Evolutionary conservation across 2,113 vertebrate genomes (phyloP).

Genomic region (Lampris megalopsis): DNA sequence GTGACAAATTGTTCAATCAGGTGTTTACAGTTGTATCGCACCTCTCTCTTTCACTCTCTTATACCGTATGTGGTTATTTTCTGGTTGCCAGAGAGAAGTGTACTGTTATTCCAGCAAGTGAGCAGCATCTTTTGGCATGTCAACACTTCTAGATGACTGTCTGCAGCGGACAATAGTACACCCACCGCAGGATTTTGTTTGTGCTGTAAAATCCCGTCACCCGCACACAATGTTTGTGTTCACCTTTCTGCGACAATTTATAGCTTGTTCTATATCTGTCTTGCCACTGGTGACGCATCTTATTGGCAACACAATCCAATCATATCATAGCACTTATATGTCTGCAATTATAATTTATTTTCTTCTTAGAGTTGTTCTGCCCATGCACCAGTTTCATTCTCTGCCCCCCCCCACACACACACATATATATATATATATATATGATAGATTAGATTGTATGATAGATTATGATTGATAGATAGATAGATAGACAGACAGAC

Average conservation of each 20-base stretch:
- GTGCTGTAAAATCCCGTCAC: slow-evolving; percentile 52
- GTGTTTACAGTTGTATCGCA: slow-evolving; percentile 9
- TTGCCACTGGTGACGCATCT: slow-evolving; percentile 21
- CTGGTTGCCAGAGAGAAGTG: slow-evolving; percentile 21
- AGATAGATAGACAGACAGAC: no score
- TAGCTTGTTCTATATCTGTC: neutral
- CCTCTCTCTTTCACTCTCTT: neutral
- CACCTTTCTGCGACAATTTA: slow-evolving; percentile 1
- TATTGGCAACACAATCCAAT: slow-evolving; percentile 33
- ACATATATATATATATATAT: no score
- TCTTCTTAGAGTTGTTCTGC: neutral
- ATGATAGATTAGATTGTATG: no score
- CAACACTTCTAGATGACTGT: slow-evolving; percentile 54
- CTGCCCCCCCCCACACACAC: no score
- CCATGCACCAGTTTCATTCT: neutral
- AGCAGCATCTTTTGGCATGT: slow-evolving; percentile 48
- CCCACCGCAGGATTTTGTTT: slow-evolving; percentile 40
- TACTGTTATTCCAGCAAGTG: slow-evolving; percentile 45
- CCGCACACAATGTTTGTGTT: slow-evolving; percentile 28
- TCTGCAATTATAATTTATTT: neutral
- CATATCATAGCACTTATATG: slow-evolving; percentile 6
- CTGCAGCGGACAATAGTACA: slow-evolving; percentile 48
- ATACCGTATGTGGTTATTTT: slow-evolving; percentile 25
- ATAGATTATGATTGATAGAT: no score
- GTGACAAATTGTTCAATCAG: slow-evolving; percentile 56